These are phyloP conservation scores for Synchiropus splendidus DNA, from an alignment of 2,113 vertebrate species.

Conservation along the genomic window DNA sequence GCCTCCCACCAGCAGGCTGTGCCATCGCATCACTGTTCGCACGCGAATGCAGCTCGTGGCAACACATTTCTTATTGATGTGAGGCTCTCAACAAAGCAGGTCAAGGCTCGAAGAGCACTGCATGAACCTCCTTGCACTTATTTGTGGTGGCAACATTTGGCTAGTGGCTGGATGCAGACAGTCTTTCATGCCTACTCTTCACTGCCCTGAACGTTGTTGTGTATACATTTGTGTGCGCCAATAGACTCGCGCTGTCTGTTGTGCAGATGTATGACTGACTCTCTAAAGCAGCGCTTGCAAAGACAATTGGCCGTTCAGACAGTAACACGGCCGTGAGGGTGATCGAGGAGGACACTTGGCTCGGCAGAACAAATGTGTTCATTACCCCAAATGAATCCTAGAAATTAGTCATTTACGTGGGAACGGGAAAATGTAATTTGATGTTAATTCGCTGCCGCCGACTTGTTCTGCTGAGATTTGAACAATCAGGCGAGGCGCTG, in stretches of 20 bases:
- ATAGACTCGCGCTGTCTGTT: constrained; percentile 4
- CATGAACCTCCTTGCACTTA: constrained; percentile 4
- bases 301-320: constrained; percentile 46
- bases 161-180: constrained; percentile 3
- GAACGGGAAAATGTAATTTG: constrained; percentile 35
- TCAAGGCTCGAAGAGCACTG: constrained; percentile 4
- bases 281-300: constrained; percentile 25
- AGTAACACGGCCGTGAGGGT: constrained; percentile 29
- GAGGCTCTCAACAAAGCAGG: constrained; percentile 10
- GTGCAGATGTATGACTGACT: constrained; percentile 36
- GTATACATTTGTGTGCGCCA: too few species aligned
- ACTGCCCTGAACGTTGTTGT: neutral
- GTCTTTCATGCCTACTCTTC: constrained; percentile 9
- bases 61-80: constrained; percentile 19
- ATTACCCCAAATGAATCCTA: constrained; percentile 52
- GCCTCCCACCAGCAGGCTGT: constrained; percentile 51
- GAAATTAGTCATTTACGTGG: constrained; percentile 49
- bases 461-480: constrained; percentile 27
- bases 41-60: constrained; percentile 21
- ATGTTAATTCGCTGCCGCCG: constrained; percentile 33
- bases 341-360: constrained; percentile 52
- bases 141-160: constrained; percentile 11
- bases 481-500: constrained; percentile 25
- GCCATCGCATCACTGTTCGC: constrained; percentile 31
- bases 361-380: constrained; percentile 55